Base-by-base conservation (phyloP, 2,113 vertebrate species). In the Hypomesus transpacificus region DNA sequence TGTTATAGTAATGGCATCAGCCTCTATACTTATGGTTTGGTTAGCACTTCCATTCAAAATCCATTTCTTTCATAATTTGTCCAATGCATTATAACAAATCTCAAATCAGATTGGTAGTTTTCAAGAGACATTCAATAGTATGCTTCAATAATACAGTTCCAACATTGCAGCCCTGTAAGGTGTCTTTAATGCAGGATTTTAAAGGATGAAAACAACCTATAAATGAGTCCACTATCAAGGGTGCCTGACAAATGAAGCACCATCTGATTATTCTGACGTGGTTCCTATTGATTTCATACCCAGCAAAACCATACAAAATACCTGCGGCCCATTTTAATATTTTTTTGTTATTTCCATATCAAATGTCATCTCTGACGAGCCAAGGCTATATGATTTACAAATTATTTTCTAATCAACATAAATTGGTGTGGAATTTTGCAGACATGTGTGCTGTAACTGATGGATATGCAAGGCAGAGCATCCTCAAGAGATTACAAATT, bases 231-330 rank as follows among this genome's bases (percentile, higher is more conserved):
- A 9, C 13, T 46, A 46, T 52, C 39, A 71, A 62, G 68, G 68
- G 28, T 56, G 46, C 3, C 28, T 56, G 53, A 70, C 16, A n/a
- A 46, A 70, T 60, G 51, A 46, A 61, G 24, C 59, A 50, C 59
- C 3, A 16, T 17, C 20, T 20, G 56, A 20, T 0, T 2, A 56
- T 34, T 70, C 39, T 59, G 56, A 59, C 28, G 22, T 3, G 31
- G 31, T 24, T 52, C 54, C 13, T n/a, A 13, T 14, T 20, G 66
- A 54, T 7, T 51, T 54, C 9, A 39, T 22, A 46, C 24, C 18
- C 22, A 3, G 57, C n/a, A 22, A 22, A 59, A 22, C 54, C 54
- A 5, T 24, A 24, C 39, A 39, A 28, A 57, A 28, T 31, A 56
- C 52, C 52, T 56, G 67, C 26, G 53, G 16, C 26, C 24, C 14